A percentile compares a stretch with the other conserved stretches of the same genome.
phyloP scores from a whole-genome alignment of 1,140 invertebrate genomes.

The Rhopalosiphum padi region DNA sequence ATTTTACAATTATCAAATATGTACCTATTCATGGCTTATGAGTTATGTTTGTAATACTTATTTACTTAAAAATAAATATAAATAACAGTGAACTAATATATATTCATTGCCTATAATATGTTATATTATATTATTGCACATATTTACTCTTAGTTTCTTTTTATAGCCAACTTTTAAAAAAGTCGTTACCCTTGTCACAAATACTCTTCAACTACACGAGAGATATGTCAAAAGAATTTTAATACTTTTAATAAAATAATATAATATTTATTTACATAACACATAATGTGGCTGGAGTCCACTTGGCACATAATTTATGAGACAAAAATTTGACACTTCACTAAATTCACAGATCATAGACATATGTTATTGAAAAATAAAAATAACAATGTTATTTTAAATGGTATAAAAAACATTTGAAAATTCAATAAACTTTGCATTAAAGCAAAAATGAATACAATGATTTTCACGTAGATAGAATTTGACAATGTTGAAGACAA shows the following conservation, averaged over 20 bases:
- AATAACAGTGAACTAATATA: not conserved
- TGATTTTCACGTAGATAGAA: not conserved
- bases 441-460: not conserved
- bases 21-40: not conserved
- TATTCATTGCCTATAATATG: not conserved
- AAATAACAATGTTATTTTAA: not conserved
- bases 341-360: not conserved
- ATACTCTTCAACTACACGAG: not conserved
- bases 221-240: not conserved
- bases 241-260: conserved; percentile 12
- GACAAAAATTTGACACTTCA: not conserved
- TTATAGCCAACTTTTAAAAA: not conserved
- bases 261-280: not conserved
- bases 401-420: not conserved
- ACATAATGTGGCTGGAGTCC: not conserved
- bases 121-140: not conserved
- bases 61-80: not conserved
- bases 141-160: not conserved
- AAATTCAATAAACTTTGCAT: not conserved
- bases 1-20: not conserved
- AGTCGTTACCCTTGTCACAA: not conserved
- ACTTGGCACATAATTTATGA: not conserved
- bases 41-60: not conserved
- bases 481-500: not conserved
- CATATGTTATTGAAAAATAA: not conserved